Percentiles rank a stretch among this genome's conserved stretches.
Evolutionary conservation across 2,888 invertebrate species (phyloP).

Genomic region (Amorpha juglandis): DNA sequence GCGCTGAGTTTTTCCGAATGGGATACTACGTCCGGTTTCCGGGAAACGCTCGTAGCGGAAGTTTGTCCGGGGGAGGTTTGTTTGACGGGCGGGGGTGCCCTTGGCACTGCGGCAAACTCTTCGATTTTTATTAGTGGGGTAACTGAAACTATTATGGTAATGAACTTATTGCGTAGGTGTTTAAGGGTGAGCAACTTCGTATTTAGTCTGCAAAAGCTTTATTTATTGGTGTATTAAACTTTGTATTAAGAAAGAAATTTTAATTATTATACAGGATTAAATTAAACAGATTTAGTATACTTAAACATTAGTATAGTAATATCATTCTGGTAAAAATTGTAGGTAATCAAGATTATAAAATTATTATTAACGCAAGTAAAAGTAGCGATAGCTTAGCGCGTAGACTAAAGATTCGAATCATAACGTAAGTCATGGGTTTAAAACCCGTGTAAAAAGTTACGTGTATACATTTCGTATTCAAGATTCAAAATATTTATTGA

Average conservation of each 20-base stretch:
- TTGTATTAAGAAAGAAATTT: neutral
- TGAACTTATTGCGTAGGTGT: slow-evolving; percentile 11
- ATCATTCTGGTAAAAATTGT: neutral
- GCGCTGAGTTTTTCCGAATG: slow-evolving; percentile 67
- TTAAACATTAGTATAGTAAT: neutral
- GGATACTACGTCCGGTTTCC: slow-evolving; percentile 72
- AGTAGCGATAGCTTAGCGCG: too few species aligned
- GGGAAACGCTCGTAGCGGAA: slow-evolving; percentile 60
- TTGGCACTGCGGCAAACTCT: slow-evolving; percentile 27
- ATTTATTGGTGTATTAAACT: neutral
- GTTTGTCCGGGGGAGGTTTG: slow-evolving; percentile 59
- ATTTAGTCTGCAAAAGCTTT: neutral
- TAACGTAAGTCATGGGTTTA: too few species aligned
- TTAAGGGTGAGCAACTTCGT: slow-evolving; percentile 3
- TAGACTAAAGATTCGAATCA: neutral
- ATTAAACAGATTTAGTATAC: neutral
- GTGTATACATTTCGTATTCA: too few species aligned
- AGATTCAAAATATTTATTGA: too few species aligned
- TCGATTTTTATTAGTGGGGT: slow-evolving; percentile 41
- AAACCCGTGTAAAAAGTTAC: too few species aligned
- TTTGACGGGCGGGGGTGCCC: slow-evolving; percentile 49
- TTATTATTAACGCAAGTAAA: too few species aligned
- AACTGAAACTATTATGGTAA: slow-evolving; percentile 18
- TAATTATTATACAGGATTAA: neutral
- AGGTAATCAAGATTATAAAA: too few species aligned